These are phyloP conservation scores for Linnaemya vulpina DNA, from an alignment of 2,888 invertebrate genomes.

Conservation along the genomic window DNA sequence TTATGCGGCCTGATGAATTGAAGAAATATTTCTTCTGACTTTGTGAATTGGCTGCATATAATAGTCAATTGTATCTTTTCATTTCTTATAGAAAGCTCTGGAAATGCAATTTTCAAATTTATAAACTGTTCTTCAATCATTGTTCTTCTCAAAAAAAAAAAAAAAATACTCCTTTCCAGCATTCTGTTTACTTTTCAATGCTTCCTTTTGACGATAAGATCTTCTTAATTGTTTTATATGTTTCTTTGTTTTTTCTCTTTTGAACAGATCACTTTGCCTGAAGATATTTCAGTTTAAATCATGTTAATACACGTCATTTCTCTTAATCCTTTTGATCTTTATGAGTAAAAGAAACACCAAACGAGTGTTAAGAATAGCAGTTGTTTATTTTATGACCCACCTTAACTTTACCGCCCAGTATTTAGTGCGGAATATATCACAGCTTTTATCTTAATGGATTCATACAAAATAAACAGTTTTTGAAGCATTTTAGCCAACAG, in stretches of 20 bases:
- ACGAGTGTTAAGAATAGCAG: slow-evolving; percentile 16
- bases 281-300: slow-evolving; percentile 24
- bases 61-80: neutral
- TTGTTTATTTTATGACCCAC: slow-evolving; percentile 46
- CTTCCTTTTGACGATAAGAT: slow-evolving; percentile 26
- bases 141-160: neutral
- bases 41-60: too few species aligned
- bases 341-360: neutral
- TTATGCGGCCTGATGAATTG: too few species aligned
- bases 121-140: neutral
- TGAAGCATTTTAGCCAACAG: slow-evolving; percentile 34
- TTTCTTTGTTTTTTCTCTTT: neutral
- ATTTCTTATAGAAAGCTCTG: neutral
- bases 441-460: slow-evolving; percentile 60
- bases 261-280: neutral
- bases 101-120: neutral
- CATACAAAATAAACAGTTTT: slow-evolving; percentile 56
- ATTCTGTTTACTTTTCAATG: neutral
- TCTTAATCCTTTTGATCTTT: slow-evolving; percentile 46
- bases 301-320: slow-evolving; percentile 32
- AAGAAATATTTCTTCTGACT: too few species aligned
- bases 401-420: slow-evolving; percentile 6
- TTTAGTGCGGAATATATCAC: neutral
- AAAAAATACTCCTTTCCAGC: slow-evolving; percentile 12
- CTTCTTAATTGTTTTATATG: neutral